Percentiles rank a stretch among this genome's conserved stretches.
Evolutionary conservation across 2,797 vertebrate species (phyloP).

Genomic region (Sebastes cheni): DNA sequence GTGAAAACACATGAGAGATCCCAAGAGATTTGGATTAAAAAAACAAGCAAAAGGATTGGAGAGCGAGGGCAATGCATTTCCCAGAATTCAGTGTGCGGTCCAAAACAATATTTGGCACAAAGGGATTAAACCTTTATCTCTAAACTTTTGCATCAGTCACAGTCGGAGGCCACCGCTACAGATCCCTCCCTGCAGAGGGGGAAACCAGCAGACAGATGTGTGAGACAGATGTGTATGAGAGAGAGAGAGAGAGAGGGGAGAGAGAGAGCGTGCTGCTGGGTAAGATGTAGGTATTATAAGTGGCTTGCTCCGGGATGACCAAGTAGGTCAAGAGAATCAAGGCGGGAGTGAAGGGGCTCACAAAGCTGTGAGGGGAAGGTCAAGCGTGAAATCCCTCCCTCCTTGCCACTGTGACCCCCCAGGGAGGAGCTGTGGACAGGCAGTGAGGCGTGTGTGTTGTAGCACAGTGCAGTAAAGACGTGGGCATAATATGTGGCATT

Average conservation of each 20-base stretch:
- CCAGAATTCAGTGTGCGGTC: conserved; percentile 33
- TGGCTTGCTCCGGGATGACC: conserved; percentile 82
- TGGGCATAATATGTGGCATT: conserved; percentile 10
- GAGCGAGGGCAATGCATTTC: conserved; percentile 13
- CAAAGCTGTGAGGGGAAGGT: conserved; percentile 83
- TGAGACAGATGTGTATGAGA: conserved; percentile 43
- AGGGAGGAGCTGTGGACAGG: conserved; percentile 64
- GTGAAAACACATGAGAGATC: conserved; percentile 18
- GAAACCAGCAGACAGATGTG: conserved; percentile 49
- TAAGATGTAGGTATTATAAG: conserved; percentile 80
- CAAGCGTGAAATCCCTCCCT: conserved; percentile 82
- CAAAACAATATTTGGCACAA: conserved; percentile 48
- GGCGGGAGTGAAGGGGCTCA: conserved; percentile 81
- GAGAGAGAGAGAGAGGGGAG: conserved; percentile 4
- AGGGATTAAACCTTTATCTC: conserved; percentile 64
- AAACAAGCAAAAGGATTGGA: conserved; percentile 24
- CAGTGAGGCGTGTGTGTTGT: conserved; percentile 26
- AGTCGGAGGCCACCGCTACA: conserved; percentile 4
- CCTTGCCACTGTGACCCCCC: conserved; percentile 68
- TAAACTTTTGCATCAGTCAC: conserved; percentile 44
- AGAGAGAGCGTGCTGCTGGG: conserved; percentile 45
- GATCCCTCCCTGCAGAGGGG: conserved; percentile 25
- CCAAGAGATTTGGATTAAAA: conserved; percentile 48
- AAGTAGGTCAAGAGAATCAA: conserved; percentile 87
- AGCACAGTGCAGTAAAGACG: conserved; percentile 16